phyloP scores from a whole-genome alignment of 2,113 vertebrate genomes.

The Arothron firmamentum region DNA sequence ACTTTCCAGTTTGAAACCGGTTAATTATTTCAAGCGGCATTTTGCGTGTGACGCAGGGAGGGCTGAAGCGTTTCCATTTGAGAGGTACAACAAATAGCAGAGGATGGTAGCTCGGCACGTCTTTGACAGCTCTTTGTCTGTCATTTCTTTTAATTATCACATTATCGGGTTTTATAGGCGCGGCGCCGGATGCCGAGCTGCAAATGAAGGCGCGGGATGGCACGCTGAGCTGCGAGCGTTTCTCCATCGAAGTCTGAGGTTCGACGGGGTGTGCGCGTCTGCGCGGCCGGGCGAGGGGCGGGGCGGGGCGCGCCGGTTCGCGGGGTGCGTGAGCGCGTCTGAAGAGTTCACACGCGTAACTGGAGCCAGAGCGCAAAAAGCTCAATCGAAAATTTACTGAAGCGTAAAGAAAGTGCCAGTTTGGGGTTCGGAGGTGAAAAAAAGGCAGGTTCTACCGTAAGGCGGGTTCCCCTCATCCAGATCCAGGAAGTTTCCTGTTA shows the following conservation, averaged over 20 bases:
- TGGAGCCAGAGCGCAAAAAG: too few species aligned
- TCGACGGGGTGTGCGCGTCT: slow-evolving; percentile 38
- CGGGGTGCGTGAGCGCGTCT: not conserved
- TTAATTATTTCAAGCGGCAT: slow-evolving; percentile 53
- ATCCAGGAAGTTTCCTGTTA: too few species aligned
- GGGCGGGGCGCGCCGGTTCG: slow-evolving; percentile 8
- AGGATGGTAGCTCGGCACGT: slow-evolving; percentile 59
- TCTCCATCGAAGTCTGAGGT: slow-evolving; percentile 69
- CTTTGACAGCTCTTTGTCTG: slow-evolving; percentile 85
- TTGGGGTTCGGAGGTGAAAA: too few species aligned
- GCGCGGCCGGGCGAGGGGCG: slow-evolving; percentile 5
- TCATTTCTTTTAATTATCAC: slow-evolving; percentile 98
- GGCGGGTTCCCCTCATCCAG: too few species aligned
- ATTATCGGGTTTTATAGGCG: slow-evolving; percentile 90
- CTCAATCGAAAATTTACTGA: too few species aligned
- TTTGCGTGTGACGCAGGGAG: slow-evolving; percentile 40
- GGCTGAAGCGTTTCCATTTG: slow-evolving; percentile 49
- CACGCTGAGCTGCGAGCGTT: slow-evolving; percentile 75
- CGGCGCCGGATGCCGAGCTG: slow-evolving; percentile 79
- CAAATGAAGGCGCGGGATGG: slow-evolving; percentile 78
- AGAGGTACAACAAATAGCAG: slow-evolving; percentile 54
- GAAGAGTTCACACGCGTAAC: not conserved
- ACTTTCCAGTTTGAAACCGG: slow-evolving; percentile 17
- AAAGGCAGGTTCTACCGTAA: too few species aligned
- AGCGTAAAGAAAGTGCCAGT: too few species aligned